Base-by-base conservation (phyloP, 2,888 invertebrate species). In the Diplolepis rosae region DNA sequence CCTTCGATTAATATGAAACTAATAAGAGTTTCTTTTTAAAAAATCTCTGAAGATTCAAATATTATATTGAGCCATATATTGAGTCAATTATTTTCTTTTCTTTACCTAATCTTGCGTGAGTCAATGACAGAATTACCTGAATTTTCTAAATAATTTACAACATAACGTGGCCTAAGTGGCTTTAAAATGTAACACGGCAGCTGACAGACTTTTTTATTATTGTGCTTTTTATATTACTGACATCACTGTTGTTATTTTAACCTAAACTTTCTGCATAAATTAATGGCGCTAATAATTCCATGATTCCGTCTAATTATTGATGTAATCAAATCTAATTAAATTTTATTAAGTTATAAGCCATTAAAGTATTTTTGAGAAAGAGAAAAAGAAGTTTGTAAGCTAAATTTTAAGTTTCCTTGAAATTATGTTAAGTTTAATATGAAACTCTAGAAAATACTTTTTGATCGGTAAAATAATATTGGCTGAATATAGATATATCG, bases 81-180 rank as follows among this genome's bases (percentile, higher is more conserved):
- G n/a, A n/a, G n/a, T n/a, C n/a, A n/a, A n/a, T n/a, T n/a, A n/a
- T n/a, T n/a, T n/a, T n/a, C n/a, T n/a, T 11, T 32, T 56, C n/a
- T 32, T 56, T 56, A 6, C n/a, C 35, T 24, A 22, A 9, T 39
- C 13, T 13, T 22, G 6, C n/a, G 13, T 13, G 56, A 56, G 32
- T 24, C 24, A 61, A 39, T 11, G 22, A 3, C 1, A 32, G 13
- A 5, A 39, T 61, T 61, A n/a, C 22, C 39, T 39, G n/a, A 7
- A 24, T 35, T 56, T 32, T 39, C 35, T 13, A 15, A 18, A 61
- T 24, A 39, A 24, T n/a, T 13, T 74, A 69, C 68, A 52, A 66
- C 42, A 28, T 65, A 73, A 70, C 67, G 61, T 68, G 78, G 78
- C 76, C 73, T 81, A 78, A 79, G 24, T 54, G 54, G 70, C 71